These are phyloP conservation scores for Sinocyclocheilus anophthalmus DNA, from an alignment of 2,113 vertebrate genomes.

Conservation along the genomic window DNA sequence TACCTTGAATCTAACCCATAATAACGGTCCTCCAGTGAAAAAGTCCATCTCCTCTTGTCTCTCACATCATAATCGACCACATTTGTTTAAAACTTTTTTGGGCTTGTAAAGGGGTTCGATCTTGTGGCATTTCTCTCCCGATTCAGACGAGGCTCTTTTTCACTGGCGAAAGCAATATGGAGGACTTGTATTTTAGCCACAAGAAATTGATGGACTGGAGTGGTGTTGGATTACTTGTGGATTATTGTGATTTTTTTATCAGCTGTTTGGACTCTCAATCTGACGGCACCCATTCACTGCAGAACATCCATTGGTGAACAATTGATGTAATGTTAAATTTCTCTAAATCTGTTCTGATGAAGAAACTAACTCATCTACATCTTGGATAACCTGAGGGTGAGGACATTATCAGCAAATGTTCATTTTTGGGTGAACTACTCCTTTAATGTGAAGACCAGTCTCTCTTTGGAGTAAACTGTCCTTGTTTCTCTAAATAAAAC, in stretches of 20 bases:
- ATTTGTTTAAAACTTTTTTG: too few species aligned
- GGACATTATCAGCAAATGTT: not conserved
- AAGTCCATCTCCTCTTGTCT: not conserved
- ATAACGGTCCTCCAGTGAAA: not conserved
- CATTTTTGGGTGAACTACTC: not conserved
- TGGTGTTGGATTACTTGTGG: not conserved
- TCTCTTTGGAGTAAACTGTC: not conserved
- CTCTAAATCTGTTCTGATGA: too few species aligned
- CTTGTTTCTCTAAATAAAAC: not conserved
- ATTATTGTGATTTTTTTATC: not conserved
- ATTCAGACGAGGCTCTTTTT: not conserved
- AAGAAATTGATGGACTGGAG: not conserved
- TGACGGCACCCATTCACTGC: not conserved
- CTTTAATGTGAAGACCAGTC: not conserved
- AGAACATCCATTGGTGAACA: not conserved
- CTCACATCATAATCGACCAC: too few species aligned
- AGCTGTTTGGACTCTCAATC: not conserved
- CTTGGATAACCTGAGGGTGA: too few species aligned
- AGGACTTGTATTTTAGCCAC: not conserved
- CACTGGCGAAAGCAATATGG: not conserved
- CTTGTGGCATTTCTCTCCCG: too few species aligned
- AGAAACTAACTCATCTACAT: too few species aligned
- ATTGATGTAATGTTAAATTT: not conserved
- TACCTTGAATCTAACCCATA: not conserved
- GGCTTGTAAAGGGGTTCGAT: too few species aligned